Base-by-base conservation (phyloP, 2,888 invertebrate species). In the Andrena praecox region DNA sequence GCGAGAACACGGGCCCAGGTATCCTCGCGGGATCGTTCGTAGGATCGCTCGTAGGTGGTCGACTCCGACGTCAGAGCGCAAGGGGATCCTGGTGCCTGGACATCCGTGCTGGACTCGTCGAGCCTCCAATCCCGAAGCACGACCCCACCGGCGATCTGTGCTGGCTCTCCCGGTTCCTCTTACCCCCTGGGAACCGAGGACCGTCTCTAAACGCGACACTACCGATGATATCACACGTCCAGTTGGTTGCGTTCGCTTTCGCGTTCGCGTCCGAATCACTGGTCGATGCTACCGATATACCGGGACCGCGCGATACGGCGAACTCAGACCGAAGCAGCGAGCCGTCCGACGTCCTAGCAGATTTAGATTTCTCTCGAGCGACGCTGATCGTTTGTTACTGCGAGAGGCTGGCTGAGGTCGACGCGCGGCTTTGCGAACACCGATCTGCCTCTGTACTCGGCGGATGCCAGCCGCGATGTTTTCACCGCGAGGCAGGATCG, bases 61-160 rank as follows among this genome's bases (percentile, higher is more conserved):
- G 16, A 3, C 8, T 50, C 42, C 24, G 12, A 29, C 20, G 35
- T 63, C 50, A 56, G 8, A 54, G 35, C 42, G 67, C n/a, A 10
- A 20, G 29, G 27, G n/a, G 6, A 48, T 24, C n/a, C 31, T 35
- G 42, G 27, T 31, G 31, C 59, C 35, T 31, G 63, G 35, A 68
- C 80, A 80, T 80, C 63, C 62, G 77, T 66, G 66, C 60, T 35
- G 56, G 20, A 16, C 12, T 12, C 29, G 35, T 31, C 50, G 66
- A 42, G 50, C 35, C 29, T 60, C 27, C 31, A 33, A 27, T 5
- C 48, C 59, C 74, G 24, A 24, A 33, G 66, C 42, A 42, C n/a
- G 24, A 16, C 29, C 3, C 3, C 12, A 0, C 8, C 12, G n/a
- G 12, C n/a, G 10, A 29, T 42, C 42, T 42, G 16, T 42, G 5